These are phyloP conservation scores for Agapostemon virescens DNA, from an alignment of 2,888 invertebrate species.

Conservation along the genomic window DNA sequence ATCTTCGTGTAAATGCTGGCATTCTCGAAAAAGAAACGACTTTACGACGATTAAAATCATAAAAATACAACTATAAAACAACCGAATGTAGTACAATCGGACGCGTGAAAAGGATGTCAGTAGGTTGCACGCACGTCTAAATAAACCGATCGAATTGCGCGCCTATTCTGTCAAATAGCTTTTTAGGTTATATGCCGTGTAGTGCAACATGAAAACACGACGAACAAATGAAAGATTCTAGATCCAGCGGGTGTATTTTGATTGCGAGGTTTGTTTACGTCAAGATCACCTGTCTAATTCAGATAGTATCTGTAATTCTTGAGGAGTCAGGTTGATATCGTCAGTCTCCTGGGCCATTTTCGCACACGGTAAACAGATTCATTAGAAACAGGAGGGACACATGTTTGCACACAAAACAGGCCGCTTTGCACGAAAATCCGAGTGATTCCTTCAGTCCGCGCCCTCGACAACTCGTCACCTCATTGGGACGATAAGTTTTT, in stretches of 20 bases:
- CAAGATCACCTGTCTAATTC: conserved; percentile 90
- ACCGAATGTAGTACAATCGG: conserved; percentile 59
- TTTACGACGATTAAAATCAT: neutral
- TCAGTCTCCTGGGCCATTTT: conserved; percentile 84
- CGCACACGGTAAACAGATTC: conserved; percentile 46
- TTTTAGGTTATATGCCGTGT: conserved; percentile 64
- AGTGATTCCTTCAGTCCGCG: conserved; percentile 44
- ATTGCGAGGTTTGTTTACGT: conserved; percentile 17
- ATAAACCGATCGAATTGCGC: conserved; percentile 61
- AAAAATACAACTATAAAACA: conserved; percentile 9
- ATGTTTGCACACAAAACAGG: conserved; percentile 58
- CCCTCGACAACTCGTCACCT: conserved; percentile 58
- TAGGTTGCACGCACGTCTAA: conserved; percentile 69
- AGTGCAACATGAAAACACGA: conserved; percentile 13
- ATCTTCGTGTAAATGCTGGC: neutral
- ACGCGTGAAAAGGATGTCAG: conserved; percentile 74
- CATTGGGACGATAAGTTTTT: conserved; percentile 61
- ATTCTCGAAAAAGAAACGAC: neutral
- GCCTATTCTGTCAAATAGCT: conserved; percentile 68
- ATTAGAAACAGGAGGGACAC: conserved; percentile 64
- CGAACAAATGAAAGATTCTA: neutral
- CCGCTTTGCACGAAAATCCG: conserved; percentile 48
- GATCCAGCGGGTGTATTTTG: neutral
- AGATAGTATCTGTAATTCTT: conserved; percentile 91
- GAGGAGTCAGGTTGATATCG: conserved; percentile 88